Evolutionary conservation across 2,888 invertebrate species (phyloP).

Genomic region (Harmothoe impar): DNA sequence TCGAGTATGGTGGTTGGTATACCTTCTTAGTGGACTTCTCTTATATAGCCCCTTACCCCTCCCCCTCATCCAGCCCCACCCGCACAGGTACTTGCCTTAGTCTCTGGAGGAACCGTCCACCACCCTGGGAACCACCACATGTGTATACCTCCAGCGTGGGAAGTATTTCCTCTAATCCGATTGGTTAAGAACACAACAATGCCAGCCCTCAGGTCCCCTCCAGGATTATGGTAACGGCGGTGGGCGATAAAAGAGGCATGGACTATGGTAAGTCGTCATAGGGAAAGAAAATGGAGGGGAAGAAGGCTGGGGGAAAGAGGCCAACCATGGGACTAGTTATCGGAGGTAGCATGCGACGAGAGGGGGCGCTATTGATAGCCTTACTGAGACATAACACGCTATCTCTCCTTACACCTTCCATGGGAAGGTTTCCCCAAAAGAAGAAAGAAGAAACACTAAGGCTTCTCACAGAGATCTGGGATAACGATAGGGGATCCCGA

Average conservation of each 20-base stretch:
- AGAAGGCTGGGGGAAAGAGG: neutral
- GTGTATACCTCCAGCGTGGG: neutral
- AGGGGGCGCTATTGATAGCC: neutral
- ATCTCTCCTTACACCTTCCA: neutral
- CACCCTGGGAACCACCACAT: neutral
- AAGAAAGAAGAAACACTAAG: neutral
- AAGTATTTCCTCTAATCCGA: constrained; percentile 10
- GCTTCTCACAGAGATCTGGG: neutral
- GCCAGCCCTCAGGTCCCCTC: neutral
- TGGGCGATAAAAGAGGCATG: constrained; percentile 6
- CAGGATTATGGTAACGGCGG: constrained; percentile 13
- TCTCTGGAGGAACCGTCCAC: no score
- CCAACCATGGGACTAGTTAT: constrained; percentile 14
- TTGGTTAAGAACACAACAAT: constrained; percentile 41
- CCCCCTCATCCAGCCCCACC: no score
- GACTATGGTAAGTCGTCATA: constrained; percentile 32
- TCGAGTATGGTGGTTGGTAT: no score
- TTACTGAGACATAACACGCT: neutral
- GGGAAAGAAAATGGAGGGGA: neutral
- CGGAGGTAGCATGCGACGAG: neutral
- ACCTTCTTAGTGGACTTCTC: no score
- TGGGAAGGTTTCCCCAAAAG: neutral
- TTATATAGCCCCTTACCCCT: no score
- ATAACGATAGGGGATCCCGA: neutral
- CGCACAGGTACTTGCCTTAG: no score